These are phyloP conservation scores for Cetoscarus ocellatus DNA, from an alignment of 2,797 vertebrate species.

Conservation along the genomic window DNA sequence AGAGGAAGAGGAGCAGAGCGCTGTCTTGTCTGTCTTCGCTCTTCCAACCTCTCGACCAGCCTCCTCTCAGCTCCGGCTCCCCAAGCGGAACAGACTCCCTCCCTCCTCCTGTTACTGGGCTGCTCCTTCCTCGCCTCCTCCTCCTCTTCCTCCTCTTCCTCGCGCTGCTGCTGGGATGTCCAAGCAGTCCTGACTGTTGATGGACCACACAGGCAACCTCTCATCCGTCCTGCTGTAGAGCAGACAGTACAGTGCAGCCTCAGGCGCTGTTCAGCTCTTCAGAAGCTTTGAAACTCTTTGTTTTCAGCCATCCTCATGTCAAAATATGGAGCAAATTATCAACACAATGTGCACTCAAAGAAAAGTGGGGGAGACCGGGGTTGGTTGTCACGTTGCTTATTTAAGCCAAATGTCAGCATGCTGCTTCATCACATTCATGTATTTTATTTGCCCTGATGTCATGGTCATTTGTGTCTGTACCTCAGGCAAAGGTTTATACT, in stretches of 20 bases:
- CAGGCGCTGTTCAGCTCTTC: too few species aligned
- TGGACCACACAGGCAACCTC: conserved; percentile 7
- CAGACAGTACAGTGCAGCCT: not conserved
- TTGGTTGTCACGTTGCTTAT: too few species aligned
- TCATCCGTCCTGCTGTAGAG: conserved; percentile 2
- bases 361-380: too few species aligned
- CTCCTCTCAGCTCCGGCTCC: conserved; percentile 76
- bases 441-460: too few species aligned
- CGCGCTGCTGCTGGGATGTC: conserved; percentile 50
- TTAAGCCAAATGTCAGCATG: too few species aligned
- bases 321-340: too few species aligned
- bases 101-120: conserved; percentile 12
- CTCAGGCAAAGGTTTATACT: too few species aligned
- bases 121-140: conserved; percentile 18
- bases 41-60: conserved; percentile 32
- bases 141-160: not conserved
- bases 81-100: conserved; percentile 85
- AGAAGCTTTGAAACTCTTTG: too few species aligned
- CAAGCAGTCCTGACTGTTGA: conserved; percentile 25
- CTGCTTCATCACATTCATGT: too few species aligned
- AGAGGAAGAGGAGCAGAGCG: conserved; percentile 3
- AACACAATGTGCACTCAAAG: too few species aligned
- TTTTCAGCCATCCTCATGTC: too few species aligned
- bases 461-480: too few species aligned
- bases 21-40: conserved; percentile 55